A percentile compares a stretch with the other conserved stretches of the same genome.
Evolutionary conservation across 53 echinoderm and acorn worm genomes (phyloP).

Genomic region (Holothuria scabra): DNA sequence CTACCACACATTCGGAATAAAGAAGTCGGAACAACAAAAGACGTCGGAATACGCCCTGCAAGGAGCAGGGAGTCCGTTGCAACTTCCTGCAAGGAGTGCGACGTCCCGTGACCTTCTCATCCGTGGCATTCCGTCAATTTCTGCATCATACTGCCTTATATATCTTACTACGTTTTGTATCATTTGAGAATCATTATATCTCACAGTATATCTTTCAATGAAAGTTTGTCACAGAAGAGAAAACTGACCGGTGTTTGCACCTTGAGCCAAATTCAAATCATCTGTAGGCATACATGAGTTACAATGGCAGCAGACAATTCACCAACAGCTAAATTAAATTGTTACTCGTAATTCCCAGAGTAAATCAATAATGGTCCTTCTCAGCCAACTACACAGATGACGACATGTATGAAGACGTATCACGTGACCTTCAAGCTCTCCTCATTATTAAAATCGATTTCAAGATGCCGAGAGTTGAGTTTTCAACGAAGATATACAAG

Average conservation of each 20-base stretch:
- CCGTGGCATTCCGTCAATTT: too few relatives aligned
- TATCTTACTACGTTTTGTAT: too few relatives aligned
- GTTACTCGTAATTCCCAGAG: not conserved
- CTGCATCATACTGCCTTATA: too few relatives aligned
- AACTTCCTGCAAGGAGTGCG: too few relatives aligned
- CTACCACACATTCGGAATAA: too few relatives aligned
- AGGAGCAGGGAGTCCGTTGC: too few relatives aligned
- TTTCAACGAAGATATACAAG: not conserved
- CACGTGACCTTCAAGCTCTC: slow-evolving; percentile 16
- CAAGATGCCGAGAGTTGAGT: slow-evolving; percentile 15
- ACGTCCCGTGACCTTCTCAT: too few relatives aligned
- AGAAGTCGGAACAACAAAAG: too few relatives aligned
- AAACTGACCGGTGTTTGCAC: not conserved
- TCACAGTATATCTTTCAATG: too few relatives aligned
- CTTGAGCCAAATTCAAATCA: not conserved
- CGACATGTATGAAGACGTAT: slow-evolving; percentile 3
- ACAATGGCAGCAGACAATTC: slow-evolving; percentile 19
- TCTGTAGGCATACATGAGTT: not conserved
- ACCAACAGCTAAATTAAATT: not conserved
- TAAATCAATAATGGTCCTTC: slow-evolving; percentile 33
- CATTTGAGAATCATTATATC: too few relatives aligned
- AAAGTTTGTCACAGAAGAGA: too few relatives aligned
- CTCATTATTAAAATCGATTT: slow-evolving; percentile 38
- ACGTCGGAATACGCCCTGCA: too few relatives aligned
- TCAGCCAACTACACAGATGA: not conserved